Conservation (phyloP, 2,113 vertebrate genomes). For the Mionectes macconnelli region DNA sequence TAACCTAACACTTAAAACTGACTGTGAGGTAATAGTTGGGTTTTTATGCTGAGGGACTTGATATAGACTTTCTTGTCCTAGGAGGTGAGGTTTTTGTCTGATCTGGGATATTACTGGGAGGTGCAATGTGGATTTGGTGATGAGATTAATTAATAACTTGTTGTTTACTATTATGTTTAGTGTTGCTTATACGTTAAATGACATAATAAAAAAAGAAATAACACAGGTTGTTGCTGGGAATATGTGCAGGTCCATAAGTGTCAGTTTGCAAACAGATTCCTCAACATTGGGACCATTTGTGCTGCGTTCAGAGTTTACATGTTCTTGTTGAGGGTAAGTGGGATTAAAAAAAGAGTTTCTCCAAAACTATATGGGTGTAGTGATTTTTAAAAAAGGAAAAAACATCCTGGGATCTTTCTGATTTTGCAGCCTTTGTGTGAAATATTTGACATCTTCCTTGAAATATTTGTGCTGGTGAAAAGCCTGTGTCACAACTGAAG, state of each 20-base stretch:
- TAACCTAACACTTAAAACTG: accelerated
- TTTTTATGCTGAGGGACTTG: neutral
- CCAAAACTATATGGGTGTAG: neutral
- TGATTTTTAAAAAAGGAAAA: neutral
- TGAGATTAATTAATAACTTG: neutral
- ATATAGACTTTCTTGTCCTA: neutral
- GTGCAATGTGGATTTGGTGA: neutral
- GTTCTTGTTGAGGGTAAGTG: neutral
- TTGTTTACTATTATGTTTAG: neutral
- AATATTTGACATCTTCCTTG: neutral
- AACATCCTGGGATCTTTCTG: neutral
- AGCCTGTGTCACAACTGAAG: neutral
- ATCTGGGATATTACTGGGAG: neutral
- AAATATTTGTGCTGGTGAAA: neutral
- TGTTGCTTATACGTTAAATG: neutral
- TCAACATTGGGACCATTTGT: neutral
- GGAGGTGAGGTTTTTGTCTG: neutral
- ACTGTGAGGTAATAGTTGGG: neutral
- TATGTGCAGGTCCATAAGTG: neutral
- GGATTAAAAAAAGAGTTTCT: neutral
- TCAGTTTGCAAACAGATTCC: neutral
- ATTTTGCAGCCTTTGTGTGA: neutral
- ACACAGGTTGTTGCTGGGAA: neutral
- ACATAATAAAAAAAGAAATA: neutral
- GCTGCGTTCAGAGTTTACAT: neutral